phyloP scores from a whole-genome alignment of 2,113 vertebrate genomes.

The Atherinomorus stipes region DNA sequence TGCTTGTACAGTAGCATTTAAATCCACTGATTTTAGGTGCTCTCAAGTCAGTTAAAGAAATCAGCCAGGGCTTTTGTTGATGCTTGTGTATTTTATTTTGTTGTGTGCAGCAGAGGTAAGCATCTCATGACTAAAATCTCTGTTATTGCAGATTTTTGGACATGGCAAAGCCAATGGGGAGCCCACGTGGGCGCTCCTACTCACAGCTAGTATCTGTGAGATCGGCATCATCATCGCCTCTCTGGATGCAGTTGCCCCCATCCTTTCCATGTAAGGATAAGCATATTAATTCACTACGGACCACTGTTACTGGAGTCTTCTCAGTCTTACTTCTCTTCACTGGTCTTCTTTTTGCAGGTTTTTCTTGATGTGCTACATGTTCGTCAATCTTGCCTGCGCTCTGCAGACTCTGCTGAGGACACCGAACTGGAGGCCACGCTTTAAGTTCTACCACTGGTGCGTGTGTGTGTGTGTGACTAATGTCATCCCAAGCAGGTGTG shows the following conservation, averaged over 20 bases:
- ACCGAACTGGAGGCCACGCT: slow-evolving; percentile 97
- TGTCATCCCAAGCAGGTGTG: not conserved
- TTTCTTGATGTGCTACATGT: slow-evolving; percentile 99
- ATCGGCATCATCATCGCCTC: slow-evolving; percentile 98
- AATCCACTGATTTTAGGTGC: not conserved
- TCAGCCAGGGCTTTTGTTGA: not conserved
- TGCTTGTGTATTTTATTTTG: not conserved
- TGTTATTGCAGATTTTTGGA: slow-evolving; percentile 90
- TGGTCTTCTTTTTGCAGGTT: slow-evolving; percentile 84
- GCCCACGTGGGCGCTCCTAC: slow-evolving; percentile 96
- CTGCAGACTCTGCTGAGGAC: slow-evolving; percentile 96
- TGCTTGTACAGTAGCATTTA: not conserved
- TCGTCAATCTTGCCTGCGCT: slow-evolving; percentile 96
- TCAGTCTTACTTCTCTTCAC: not conserved
- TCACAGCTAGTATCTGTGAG: slow-evolving; percentile 96
- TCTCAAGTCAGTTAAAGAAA: not conserved
- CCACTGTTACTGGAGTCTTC: not conserved
- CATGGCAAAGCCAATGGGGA: slow-evolving; percentile 98
- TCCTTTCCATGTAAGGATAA: slow-evolving; percentile 92
- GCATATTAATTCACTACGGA: not conserved
- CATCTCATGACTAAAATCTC: not conserved
- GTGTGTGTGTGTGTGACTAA: slow-evolving; percentile 33
- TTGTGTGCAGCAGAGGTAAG: not conserved
- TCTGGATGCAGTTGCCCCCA: slow-evolving; percentile 95
- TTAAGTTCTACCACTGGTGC: slow-evolving; percentile 98